Conservation (phyloP, 2,797 vertebrate genomes). For the Gorsachius magnificus region DNA sequence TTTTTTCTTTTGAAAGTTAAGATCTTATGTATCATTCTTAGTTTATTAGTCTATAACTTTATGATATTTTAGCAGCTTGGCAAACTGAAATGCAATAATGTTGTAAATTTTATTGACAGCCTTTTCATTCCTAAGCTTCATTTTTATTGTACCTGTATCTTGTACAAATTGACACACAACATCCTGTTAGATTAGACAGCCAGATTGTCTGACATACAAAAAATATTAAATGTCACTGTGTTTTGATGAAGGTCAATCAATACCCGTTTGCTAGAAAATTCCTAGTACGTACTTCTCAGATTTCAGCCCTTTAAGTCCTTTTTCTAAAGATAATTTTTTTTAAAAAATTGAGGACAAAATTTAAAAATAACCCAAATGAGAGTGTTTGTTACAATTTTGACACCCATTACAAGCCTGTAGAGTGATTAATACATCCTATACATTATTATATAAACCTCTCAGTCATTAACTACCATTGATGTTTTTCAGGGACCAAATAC, state of each 20-base stretch:
- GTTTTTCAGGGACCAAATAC: background rate
- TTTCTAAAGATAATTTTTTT: background rate
- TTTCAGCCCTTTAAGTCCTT: background rate
- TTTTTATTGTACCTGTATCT: slow-evolving; percentile 62
- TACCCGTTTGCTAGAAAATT: slow-evolving; percentile 26
- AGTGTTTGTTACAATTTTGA: background rate
- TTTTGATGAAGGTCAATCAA: slow-evolving; percentile 57
- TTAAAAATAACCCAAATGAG: background rate
- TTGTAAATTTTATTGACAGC: slow-evolving; percentile 66
- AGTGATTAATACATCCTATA: background rate
- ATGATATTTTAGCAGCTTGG: slow-evolving; percentile 36
- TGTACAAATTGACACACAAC: slow-evolving; percentile 54
- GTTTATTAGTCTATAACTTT: slow-evolving; percentile 51
- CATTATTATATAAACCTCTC: accelerated
- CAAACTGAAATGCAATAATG: slow-evolving; percentile 34
- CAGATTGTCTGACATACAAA: slow-evolving; percentile 40
- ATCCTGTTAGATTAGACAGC: slow-evolving; percentile 49
- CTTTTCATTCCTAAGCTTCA: slow-evolving; percentile 58
- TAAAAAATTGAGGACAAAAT: background rate
- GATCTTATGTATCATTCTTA: background rate
- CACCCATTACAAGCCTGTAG: background rate
- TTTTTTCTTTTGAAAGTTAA: background rate
- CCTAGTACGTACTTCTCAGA: background rate
- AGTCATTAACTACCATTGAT: background rate
- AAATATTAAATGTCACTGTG: slow-evolving; percentile 49